Percentiles rank a stretch among this genome's conserved stretches.
phyloP scores from a whole-genome alignment of 2,113 vertebrate genomes.

The Manacus vitellinus region DNA sequence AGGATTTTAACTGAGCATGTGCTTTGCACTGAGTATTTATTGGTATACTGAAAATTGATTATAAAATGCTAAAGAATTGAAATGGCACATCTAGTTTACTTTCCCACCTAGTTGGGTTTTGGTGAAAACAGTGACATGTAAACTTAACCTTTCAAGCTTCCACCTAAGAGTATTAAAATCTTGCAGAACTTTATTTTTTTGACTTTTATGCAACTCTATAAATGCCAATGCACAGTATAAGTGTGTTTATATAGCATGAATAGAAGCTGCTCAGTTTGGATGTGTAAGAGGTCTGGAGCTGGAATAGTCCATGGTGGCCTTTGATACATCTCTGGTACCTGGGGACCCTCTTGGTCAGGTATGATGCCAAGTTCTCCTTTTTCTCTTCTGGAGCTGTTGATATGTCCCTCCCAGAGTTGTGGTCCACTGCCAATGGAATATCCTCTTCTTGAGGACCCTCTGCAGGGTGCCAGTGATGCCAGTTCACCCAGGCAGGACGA shows the following conservation, averaged over 20 bases:
- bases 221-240: not conserved
- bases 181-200: not conserved
- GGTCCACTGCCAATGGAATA: not conserved
- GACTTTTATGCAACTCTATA: not conserved
- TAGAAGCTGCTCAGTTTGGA: not conserved
- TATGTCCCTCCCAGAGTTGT: not conserved
- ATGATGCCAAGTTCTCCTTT: not conserved
- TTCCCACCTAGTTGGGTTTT: not conserved
- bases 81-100: not conserved
- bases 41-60: not conserved
- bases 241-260: slow-evolving; percentile 20
- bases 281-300: not conserved
- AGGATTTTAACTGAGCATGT: slow-evolving; percentile 19
- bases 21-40: slow-evolving; percentile 22
- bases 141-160: not conserved
- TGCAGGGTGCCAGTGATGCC: not conserved
- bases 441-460: not conserved
- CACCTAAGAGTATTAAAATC: not conserved
- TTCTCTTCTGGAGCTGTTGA: not conserved
- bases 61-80: not conserved
- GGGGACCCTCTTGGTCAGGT: not conserved
- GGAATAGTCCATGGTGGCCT: rapidly evolving
- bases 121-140: not conserved
- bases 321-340: not conserved
- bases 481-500: not conserved